Evolutionary conservation across 1,140 invertebrate genomes (phyloP).

Genomic region (Metopolophium dirhodum): DNA sequence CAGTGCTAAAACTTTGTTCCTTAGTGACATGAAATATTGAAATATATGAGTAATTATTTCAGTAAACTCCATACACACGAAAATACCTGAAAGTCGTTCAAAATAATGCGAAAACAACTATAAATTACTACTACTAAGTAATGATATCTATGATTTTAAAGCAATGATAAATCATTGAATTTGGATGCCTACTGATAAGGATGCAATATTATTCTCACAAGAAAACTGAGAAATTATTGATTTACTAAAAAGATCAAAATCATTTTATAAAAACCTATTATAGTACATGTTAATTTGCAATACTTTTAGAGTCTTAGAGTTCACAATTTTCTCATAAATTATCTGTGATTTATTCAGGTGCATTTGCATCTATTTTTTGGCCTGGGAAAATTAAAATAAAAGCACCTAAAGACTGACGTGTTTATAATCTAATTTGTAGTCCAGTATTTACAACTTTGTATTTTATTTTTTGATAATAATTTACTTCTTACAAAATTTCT

Average conservation of each 20-base stretch:
- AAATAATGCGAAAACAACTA: neutral
- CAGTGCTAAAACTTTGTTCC: neutral
- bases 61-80: neutral
- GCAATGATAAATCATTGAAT: neutral
- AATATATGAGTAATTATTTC: neutral
- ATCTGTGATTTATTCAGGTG: too few species aligned
- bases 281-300: neutral
- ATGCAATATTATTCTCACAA: neutral
- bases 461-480: too few species aligned
- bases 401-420: too few species aligned
- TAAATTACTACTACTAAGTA: neutral
- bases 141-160: neutral
- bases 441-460: too few species aligned
- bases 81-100: neutral
- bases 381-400: too few species aligned
- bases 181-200: neutral
- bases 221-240: neutral
- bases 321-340: too few species aligned
- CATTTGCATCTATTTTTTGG: too few species aligned
- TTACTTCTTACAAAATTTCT: too few species aligned
- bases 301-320: neutral
- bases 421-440: too few species aligned
- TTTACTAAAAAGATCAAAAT: neutral
- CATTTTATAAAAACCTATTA: neutral
- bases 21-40: neutral